phyloP scores from a whole-genome alignment of 2,888 invertebrate species.

The Euphydryas editha region DNA sequence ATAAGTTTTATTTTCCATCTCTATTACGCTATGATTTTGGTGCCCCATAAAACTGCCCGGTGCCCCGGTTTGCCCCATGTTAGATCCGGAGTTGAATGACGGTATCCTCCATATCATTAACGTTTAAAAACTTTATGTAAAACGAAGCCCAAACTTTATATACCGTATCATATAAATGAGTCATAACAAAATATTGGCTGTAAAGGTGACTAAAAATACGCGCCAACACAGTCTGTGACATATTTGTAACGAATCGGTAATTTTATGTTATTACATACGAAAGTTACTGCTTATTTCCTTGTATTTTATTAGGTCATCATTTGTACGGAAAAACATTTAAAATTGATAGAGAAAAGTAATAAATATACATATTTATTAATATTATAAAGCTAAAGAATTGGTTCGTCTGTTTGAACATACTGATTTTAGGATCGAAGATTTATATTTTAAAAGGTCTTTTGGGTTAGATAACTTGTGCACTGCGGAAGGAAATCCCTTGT shows the following conservation, averaged over 20 bases:
- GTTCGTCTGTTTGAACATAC: background rate
- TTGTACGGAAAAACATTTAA: background rate
- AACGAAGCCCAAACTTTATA: conserved; percentile 13
- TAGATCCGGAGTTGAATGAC: background rate
- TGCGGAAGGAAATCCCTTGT: too few species aligned
- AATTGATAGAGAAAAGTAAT: background rate
- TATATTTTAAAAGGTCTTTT: too few species aligned
- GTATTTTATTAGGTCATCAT: background rate
- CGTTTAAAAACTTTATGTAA: background rate
- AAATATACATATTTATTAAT: background rate
- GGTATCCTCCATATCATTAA: background rate
- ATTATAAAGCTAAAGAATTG: background rate
- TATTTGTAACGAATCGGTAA: conserved; percentile 11
- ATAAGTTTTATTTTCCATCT: too few species aligned
- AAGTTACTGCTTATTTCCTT: background rate
- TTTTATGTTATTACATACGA: background rate
- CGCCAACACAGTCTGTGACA: background rate
- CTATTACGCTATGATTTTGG: too few species aligned
- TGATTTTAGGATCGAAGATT: background rate
- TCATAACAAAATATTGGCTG: conserved; percentile 27
- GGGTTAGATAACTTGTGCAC: too few species aligned
- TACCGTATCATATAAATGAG: conserved; percentile 25
- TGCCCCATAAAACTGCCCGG: too few species aligned
- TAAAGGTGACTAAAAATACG: conserved; percentile 23
- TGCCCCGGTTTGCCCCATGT: too few species aligned